Evolutionary conservation across 2,888 invertebrate genomes (phyloP).

Genomic region (Molorchus minor): DNA sequence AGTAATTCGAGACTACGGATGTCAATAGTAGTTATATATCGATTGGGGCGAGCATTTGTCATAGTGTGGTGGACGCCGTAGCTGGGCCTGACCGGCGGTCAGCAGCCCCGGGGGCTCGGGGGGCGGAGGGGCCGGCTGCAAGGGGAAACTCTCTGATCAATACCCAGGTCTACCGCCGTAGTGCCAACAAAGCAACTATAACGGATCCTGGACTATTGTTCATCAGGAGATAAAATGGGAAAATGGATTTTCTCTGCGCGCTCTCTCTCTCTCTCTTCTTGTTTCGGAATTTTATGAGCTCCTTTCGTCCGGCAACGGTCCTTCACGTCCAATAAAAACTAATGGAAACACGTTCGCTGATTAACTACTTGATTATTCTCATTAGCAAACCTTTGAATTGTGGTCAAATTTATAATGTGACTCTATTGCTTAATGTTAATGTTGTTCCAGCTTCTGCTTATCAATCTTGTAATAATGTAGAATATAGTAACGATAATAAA

Average conservation of each 20-base stretch:
- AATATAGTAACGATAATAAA: too few species aligned
- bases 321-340: slow-evolving; percentile 52
- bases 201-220: slow-evolving; percentile 65
- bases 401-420: slow-evolving; percentile 41
- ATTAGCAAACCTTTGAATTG: slow-evolving; percentile 47
- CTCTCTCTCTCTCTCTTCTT: slow-evolving; percentile 38
- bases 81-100: slow-evolving; percentile 61
- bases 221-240: slow-evolving; percentile 65
- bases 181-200: slow-evolving; percentile 65
- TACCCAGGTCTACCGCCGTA: slow-evolving; percentile 65
- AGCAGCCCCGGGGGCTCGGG: slow-evolving; percentile 48
- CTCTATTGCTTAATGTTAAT: too few species aligned
- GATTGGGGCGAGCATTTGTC: slow-evolving; percentile 63
- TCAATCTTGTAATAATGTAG: too few species aligned
- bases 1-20: slow-evolving; percentile 56
- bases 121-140: slow-evolving; percentile 54
- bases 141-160: slow-evolving; percentile 61
- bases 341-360: slow-evolving; percentile 52
- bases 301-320: slow-evolving; percentile 46
- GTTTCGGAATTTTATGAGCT: slow-evolving; percentile 50
- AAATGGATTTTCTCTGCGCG: slow-evolving; percentile 58
- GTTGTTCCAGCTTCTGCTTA: too few species aligned
- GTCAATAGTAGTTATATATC: slow-evolving; percentile 63
- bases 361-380: slow-evolving; percentile 52
- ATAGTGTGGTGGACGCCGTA: slow-evolving; percentile 61